Evolutionary conservation across 2,888 invertebrate genomes (phyloP), one percentile per base, ranked within the genome.

Genomic region (Ecliptopera silaceata): DNA sequence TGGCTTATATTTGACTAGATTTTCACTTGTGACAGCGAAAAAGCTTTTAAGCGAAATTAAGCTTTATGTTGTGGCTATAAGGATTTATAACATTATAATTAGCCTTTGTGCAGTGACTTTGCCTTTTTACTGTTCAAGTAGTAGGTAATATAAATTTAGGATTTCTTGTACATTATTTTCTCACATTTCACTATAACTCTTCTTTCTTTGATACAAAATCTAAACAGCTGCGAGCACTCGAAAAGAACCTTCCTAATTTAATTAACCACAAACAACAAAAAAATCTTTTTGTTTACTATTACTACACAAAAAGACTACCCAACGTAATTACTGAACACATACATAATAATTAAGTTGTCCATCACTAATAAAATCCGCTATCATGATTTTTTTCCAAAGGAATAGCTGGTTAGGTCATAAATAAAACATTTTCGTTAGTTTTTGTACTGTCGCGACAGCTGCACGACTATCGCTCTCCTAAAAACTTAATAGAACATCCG

Each of bases 381-480:
- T 6, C 5, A n/a, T n/a, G n/a, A n/a, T 20, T 34, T 32, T 32
- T 34, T 34, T 34, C 6, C 13, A 34, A 44, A 32, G 17, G 29
- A 44, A 44, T 26, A 12, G 36, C 42, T 38, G 13, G 51, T 43
- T 38, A 13, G 17, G 38, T 38, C 20, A 52, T 45, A 52, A 48
- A 44, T 52, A 31, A 45, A 48, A 45, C 49, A 53, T 49, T 44
- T 49, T 20, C 29, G 45, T 53, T 58, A 42, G 53, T 59, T 54
- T 54, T 50, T 59, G 45, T 54, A 47, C 26, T 39, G 59, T 54
- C 54, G 50, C 46, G 44, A 36, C 58, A 17, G 46, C 58, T 56
- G 53, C 45, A 59, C 59, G 50, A 46, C 54, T 50, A 54, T 59
- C 50, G 42, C 38, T 49, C 50, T 46, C 38, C n/a, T 31, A 38